phyloP scores from a whole-genome alignment of 2,888 invertebrate species.

The Mechanitis mazaeus region DNA sequence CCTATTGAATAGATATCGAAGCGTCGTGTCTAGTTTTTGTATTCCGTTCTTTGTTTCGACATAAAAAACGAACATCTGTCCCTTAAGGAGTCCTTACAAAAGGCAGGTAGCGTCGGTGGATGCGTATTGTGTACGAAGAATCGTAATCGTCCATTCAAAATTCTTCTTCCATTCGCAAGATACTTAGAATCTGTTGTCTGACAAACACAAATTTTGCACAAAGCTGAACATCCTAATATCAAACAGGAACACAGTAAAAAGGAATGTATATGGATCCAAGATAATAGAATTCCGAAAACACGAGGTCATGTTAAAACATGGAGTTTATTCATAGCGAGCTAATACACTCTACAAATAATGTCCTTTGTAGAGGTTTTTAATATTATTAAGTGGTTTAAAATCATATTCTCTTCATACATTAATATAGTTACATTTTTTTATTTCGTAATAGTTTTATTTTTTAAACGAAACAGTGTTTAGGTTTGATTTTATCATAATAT shows the following conservation, averaged over 20 bases:
- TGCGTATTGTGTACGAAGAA: slow-evolving; percentile 31
- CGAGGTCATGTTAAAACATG: not conserved
- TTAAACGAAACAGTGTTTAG: too few species aligned
- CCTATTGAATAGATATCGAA: slow-evolving; percentile 31
- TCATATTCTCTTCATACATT: too few species aligned
- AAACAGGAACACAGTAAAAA: not conserved
- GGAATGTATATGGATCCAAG: not conserved
- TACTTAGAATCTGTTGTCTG: slow-evolving; percentile 13
- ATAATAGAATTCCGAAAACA: slow-evolving; percentile 5
- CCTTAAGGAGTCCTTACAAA: slow-evolving; percentile 37
- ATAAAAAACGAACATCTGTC: slow-evolving; percentile 42
- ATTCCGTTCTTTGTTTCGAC: slow-evolving; percentile 31
- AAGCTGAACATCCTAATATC: not conserved
- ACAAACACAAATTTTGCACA: slow-evolving; percentile 15
- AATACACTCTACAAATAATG: not conserved
- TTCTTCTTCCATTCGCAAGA: slow-evolving; percentile 24
- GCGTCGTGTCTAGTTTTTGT: slow-evolving; percentile 31
- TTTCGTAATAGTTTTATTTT: too few species aligned
- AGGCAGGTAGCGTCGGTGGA: slow-evolving; percentile 39
- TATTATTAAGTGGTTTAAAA: not conserved
- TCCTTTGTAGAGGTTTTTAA: not conserved
- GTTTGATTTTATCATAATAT: too few species aligned
- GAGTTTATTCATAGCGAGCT: not conserved
- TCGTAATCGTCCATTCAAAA: slow-evolving; percentile 34
- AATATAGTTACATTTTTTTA: too few species aligned